Evolutionary conservation across 1,140 invertebrate genomes (phyloP), one percentile per base, ranked within the genome.

Genomic region (Camponotus pennsylvanicus): DNA sequence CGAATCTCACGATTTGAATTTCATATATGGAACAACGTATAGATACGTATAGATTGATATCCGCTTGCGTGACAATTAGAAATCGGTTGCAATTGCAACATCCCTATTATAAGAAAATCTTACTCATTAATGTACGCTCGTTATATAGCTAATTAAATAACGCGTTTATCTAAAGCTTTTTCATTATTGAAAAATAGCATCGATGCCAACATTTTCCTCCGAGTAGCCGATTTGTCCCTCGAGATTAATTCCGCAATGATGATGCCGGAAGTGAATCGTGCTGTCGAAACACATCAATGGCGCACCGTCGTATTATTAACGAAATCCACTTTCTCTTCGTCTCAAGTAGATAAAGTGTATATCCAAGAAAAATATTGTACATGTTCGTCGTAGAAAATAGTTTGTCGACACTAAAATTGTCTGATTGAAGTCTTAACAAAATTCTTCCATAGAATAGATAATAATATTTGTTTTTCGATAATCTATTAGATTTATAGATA

Each of bases 311-410:
- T 34, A 21, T 67, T 45, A 63, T 37, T 63, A 64, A 70, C 55
- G 27, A 71, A 86, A 80, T 86, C 85, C 49, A 49, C 85, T 86
- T 86, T 86, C 85, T 82, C 79, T 82, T 45, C n/a, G 45, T 55
- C 59, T 42, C 27, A 49, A 85, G 57, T 55, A 42, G 49, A 85
- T 21, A n/a, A 9, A 73, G 40, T 57, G 32, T 37, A n/a, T 27
- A n/a, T n/a, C 42, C 7, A 57, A 49, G 55, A 49, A 73, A 61
- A 82, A 71, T 49, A 61, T 42, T 52, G 15, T 15, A 18, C 49
- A 75, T 73, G 21, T 63, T 7, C 3, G 37, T 37, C 40, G 69
- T 75, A 63, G n/a, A 83, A 83, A 63, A 63, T 45, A 42, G 34
- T 52, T 52, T 2, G 4, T 15, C 4, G 49, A 18, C 49, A 52